Base-by-base conservation (phyloP, 2,888 invertebrate genomes). In the Selenia dentaria region DNA sequence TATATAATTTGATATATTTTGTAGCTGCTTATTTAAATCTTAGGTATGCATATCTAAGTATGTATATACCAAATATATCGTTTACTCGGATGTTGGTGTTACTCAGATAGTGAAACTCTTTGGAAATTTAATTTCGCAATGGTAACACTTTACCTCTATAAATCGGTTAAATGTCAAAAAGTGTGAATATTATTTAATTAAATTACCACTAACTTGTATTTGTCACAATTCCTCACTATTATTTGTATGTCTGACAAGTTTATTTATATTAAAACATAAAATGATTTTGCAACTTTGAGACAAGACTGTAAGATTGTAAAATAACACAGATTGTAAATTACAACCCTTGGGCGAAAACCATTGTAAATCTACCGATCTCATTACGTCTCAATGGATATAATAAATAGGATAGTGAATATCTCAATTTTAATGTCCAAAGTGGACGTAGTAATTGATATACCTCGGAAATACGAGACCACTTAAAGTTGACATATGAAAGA, bases 321-420 rank as follows among this genome's bases (percentile, higher is more conserved):
- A 29, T 33, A 6, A 22, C 22, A 22, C 2, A 1, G 37, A 33
- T 44, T 29, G 36, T 43, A 47, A 51, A 43, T 35, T 31, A 28
- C 10, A 9, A 5, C 22, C 47, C 47, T 25, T 14, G 10, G 40
- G 54, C 43, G 6, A 11, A 37, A 43, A 40, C 63, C 62, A 42
- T 42, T 54, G 51, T 48, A 56, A 54, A 57, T 41, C 51, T 55
- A 60, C 9, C 59, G 56, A 49, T 44, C 59, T 62, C 64, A 64
- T 67, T 68, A 65, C 53, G 59, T 59, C 50, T 51, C 45, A 41
- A 34, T 27, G 54, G 58, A 67, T 57, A 57, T 60, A 63, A 62
- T 57, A 62, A 54, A 63, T 56, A 58, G 57, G 55, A 63, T 57
- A 59, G 55, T 41, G 67, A 70, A 62, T 62, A 70, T 68, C 69